Evolutionary conservation across 2,888 invertebrate genomes (phyloP).

Genomic region (Myathropa florea): DNA sequence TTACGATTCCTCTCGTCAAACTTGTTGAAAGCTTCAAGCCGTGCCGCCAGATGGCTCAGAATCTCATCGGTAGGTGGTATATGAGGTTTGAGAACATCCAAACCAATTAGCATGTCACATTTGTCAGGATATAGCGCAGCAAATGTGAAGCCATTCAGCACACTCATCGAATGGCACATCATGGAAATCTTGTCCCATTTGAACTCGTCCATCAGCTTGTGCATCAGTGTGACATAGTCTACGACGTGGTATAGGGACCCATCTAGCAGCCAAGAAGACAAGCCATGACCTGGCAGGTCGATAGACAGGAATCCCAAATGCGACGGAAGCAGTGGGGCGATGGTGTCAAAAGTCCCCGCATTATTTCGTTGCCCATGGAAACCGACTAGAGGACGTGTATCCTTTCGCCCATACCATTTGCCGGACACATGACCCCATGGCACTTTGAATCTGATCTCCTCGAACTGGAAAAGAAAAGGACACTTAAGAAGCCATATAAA

Average conservation of each 20-base stretch:
- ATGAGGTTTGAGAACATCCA: conserved; percentile 77
- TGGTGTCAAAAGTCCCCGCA: conserved; percentile 86
- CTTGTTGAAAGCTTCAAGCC: conserved; percentile 80
- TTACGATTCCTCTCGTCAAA: conserved; percentile 77
- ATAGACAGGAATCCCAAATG: conserved; percentile 83
- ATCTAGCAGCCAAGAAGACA: conserved; percentile 85
- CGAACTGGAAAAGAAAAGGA: conserved; percentile 75
- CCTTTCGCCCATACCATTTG: conserved; percentile 86
- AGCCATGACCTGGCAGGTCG: conserved; percentile 87
- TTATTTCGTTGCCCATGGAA: conserved; percentile 92
- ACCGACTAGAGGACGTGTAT: conserved; percentile 85
- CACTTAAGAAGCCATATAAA: not conserved
- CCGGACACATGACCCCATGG: conserved; percentile 87
- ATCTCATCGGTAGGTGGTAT: conserved; percentile 72
- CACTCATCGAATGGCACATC: conserved; percentile 86
- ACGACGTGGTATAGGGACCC: conserved; percentile 82
- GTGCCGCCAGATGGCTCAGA: conserved; percentile 78
- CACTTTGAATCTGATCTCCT: conserved; percentile 85
- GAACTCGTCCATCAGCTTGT: conserved; percentile 84
- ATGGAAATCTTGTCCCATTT: conserved; percentile 87
- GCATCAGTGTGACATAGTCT: conserved; percentile 81
- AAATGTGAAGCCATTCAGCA: conserved; percentile 84
- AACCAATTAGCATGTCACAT: conserved; percentile 76
- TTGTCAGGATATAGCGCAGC: conserved; percentile 84
- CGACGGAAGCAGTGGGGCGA: conserved; percentile 84